These are phyloP conservation scores for Podiceps cristatus DNA, from an alignment of 2,113 vertebrate species.

Conservation along the genomic window DNA sequence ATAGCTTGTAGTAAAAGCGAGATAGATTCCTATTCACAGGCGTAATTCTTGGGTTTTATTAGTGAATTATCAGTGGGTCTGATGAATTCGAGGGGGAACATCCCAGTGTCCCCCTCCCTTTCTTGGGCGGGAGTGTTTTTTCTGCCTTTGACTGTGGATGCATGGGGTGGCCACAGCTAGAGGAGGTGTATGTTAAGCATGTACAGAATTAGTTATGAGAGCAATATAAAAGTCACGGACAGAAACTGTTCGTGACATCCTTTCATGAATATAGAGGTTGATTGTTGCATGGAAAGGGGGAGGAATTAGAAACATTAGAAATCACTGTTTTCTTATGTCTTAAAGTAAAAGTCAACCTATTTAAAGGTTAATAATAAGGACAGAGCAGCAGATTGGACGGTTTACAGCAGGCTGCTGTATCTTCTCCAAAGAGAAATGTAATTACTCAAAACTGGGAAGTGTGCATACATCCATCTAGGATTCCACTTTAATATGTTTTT, in stretches of 20 bases:
- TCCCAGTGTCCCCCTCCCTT: neutral
- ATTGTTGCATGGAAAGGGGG: neutral
- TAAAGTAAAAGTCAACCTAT: neutral
- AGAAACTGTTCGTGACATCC: neutral
- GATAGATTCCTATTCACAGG: neutral
- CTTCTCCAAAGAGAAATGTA: neutral
- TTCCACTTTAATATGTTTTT: neutral
- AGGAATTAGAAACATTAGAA: neutral
- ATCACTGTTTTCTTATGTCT: neutral
- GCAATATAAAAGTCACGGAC: neutral
- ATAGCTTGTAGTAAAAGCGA: neutral
- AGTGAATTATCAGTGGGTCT: neutral
- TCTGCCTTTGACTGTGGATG: neutral
- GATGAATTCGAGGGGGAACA: neutral
- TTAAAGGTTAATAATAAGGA: neutral
- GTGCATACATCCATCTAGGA: neutral
- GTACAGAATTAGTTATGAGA: neutral
- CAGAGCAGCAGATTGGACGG: neutral
- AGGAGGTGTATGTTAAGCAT: neutral
- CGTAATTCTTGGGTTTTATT: neutral
- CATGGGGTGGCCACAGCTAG: neutral
- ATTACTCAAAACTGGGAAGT: neutral
- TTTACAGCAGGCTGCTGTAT: neutral
- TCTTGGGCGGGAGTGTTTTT: neutral
- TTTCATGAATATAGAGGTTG: neutral